Base-by-base conservation (phyloP, 1,140 invertebrate genomes). In the Drosophila jambulina region DNA sequence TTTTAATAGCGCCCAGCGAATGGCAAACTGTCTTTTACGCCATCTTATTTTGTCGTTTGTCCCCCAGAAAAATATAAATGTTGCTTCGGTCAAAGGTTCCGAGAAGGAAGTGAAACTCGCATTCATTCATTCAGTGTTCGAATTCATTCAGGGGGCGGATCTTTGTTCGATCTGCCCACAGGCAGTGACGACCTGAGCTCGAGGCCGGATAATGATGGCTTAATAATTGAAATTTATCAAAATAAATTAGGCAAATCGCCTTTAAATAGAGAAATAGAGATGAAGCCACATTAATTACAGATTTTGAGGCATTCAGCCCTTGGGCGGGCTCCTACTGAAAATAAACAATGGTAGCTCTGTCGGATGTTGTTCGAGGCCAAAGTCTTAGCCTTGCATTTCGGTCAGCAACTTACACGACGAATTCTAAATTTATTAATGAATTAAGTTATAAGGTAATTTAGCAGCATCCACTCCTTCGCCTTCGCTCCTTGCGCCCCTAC, bases 391-490 rank as follows among this genome's bases (percentile, higher is more conserved):
- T 76, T 59, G 70, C 91, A 91, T 91, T 91, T 85, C 75, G n/a
- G 23, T 8, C 68, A 69, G 86, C 84, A 91, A 91, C 83, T 91
- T 91, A 86, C 91, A 81, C 90, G 65, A 76, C 61, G 79, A 86
- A 90, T 91, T 91, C 84, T 91, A 88, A 91, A 91, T 91, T 91
- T 91, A 90, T 91, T 91, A 91, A 91, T 91, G 90, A 91, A 91
- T 91, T 91, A 91, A 91, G 90, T 91, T 91, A 91, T 91, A 91
- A 91, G 82, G 84, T 91, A 91, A 91, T 91, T 91, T 91, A 49
- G 70, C 34, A 45, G 56, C 75, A 45, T 77, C 48, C 62, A 36
- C 32, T 53, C 23, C 46, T 36, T 7, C 4, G 15, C 12, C 58
- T n/a, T n/a, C 32, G 9, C 25, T 49, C 46, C 27, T 23, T 3